Conservation (phyloP, 1,140 invertebrate genomes). For the Leptinotarsa defecta region DNA sequence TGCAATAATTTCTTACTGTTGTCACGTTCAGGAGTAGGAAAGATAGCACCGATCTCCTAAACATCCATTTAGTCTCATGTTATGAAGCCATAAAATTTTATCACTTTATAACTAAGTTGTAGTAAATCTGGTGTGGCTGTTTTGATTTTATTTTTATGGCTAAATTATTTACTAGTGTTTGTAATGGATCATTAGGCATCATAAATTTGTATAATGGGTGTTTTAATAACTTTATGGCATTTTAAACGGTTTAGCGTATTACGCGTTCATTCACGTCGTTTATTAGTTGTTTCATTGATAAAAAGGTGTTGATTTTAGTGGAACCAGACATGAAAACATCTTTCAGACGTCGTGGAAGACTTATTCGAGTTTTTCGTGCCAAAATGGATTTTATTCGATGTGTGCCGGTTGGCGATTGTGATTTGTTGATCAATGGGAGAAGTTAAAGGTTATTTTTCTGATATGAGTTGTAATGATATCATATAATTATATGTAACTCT, state of each 20-base stretch:
- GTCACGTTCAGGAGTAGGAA: too few species aligned
- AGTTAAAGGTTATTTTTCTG: neutral
- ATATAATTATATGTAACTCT: too few species aligned
- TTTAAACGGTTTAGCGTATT: slow-evolving; percentile 17
- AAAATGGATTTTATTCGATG: too few species aligned
- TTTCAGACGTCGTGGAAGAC: neutral
- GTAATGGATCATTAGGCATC: slow-evolving; percentile 26
- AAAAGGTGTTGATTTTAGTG: slow-evolving; percentile 5
- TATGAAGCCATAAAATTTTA: slow-evolving; percentile 31
- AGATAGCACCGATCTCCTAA: slow-evolving; percentile 7
- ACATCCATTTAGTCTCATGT: slow-evolving; percentile 28
- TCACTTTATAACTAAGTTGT: slow-evolving; percentile 27
- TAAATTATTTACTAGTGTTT: slow-evolving; percentile 20
- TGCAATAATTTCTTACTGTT: too few species aligned
- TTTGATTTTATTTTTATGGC: slow-evolving; percentile 31
- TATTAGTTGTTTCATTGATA: slow-evolving; percentile 19
- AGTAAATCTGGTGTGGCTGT: slow-evolving; percentile 27
- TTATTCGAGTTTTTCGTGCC: neutral
- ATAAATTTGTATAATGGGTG: slow-evolving; percentile 22
- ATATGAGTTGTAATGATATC: neutral
- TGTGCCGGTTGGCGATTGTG: too few species aligned
- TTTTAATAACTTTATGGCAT: slow-evolving; percentile 25
- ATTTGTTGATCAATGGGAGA: too few species aligned
- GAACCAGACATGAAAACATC: neutral
- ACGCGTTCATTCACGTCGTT: slow-evolving; percentile 6